Conservation (phyloP, 2,797 vertebrate genomes). For the Bryconaethiops microstoma region DNA sequence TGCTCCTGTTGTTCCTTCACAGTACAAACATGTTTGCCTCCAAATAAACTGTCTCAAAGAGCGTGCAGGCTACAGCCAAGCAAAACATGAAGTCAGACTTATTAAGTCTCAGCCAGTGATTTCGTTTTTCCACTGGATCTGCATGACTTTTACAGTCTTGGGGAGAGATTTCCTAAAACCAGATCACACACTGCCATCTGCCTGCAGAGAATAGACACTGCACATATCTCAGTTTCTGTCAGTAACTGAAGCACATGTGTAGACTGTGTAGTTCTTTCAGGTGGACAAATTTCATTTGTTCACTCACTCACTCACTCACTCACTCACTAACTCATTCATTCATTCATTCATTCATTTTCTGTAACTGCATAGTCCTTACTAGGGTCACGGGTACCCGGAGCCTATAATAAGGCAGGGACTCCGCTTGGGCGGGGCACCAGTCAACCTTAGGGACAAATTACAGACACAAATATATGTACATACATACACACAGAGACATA, state of each 20-base stretch:
- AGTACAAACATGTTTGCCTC: background rate
- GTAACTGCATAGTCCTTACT: too few species aligned
- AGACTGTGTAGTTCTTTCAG: background rate
- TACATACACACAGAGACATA: too few species aligned
- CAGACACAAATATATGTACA: too few species aligned
- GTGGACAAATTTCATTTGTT: too few species aligned
- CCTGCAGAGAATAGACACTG: conserved; percentile 14
- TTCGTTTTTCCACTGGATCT: background rate
- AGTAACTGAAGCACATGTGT: too few species aligned
- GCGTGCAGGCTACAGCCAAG: background rate
- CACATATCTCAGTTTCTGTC: background rate
- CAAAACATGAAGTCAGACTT: background rate
- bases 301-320: too few species aligned
- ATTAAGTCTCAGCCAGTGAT: conserved; percentile 1
- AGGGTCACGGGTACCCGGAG: too few species aligned
- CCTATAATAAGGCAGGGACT: too few species aligned
- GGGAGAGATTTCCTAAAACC: background rate
- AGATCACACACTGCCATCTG: conserved; percentile 42
- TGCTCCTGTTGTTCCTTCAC: background rate
- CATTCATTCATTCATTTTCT: too few species aligned
- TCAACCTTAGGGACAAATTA: too few species aligned
- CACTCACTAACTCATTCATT: too few species aligned
- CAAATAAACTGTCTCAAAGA: background rate
- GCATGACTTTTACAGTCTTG: background rate
- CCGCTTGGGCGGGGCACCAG: too few species aligned